Conservation (phyloP, 1,140 invertebrate genomes). For the Lethocerus indicus region DNA sequence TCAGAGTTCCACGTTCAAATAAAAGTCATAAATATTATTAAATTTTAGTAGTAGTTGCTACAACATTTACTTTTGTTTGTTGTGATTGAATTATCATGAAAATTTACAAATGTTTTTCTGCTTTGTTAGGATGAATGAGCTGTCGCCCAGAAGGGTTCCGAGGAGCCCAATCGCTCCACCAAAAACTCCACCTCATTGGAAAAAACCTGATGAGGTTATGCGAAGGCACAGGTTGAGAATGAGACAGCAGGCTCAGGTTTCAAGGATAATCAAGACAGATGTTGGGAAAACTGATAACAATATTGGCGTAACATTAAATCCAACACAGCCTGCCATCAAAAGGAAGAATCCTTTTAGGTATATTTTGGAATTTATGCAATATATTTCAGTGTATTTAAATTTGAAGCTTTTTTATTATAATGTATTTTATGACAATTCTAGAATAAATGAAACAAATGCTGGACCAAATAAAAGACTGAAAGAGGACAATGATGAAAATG, state of each 20-base stretch:
- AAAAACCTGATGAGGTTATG: slow-evolving; percentile 44
- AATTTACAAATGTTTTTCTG: too few species aligned
- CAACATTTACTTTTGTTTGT: too few species aligned
- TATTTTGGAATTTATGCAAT: background rate
- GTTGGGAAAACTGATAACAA: slow-evolving; percentile 9
- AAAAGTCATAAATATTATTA: too few species aligned
- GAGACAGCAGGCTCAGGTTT: slow-evolving; percentile 49
- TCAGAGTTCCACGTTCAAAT: too few species aligned
- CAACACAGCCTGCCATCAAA: slow-evolving; percentile 11
- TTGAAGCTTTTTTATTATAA: background rate
- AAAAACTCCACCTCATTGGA: slow-evolving; percentile 29
- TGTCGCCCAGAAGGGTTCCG: slow-evolving; percentile 5
- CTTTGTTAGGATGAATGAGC: slow-evolving; percentile 4
- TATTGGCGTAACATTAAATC: too few species aligned
- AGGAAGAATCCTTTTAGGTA: slow-evolving; percentile 47
- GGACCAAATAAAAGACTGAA: background rate
- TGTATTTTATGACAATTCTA: background rate
- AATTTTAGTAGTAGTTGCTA: too few species aligned
- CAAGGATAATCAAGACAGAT: slow-evolving; percentile 27
- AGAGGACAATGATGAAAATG: background rate
- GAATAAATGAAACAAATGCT: background rate
- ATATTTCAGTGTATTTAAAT: background rate
- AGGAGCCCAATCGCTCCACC: slow-evolving; percentile 1
- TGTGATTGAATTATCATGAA: too few species aligned
- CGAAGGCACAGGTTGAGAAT: slow-evolving; percentile 43